phyloP scores from a whole-genome alignment of 2,113 vertebrate species.

The Desmodus rotundus region DNA sequence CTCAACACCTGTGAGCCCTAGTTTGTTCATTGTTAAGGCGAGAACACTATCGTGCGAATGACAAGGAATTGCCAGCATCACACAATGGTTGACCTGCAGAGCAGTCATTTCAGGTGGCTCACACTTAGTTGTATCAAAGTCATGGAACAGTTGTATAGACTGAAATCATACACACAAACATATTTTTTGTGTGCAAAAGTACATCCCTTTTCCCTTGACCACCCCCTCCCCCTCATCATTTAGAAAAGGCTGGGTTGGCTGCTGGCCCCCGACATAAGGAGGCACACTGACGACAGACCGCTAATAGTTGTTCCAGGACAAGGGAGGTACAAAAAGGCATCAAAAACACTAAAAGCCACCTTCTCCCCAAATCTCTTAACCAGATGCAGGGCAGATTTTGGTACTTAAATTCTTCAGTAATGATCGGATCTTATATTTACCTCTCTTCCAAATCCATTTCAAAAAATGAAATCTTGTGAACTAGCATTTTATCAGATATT shows the following conservation, averaged over 20 bases:
- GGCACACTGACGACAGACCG: neutral
- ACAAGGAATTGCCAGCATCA: neutral
- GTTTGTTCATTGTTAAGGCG: neutral
- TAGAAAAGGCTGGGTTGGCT: neutral
- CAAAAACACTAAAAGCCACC: neutral
- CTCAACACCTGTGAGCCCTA: neutral
- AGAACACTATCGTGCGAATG: neutral
- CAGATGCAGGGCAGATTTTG: neutral
- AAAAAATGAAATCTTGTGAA: neutral
- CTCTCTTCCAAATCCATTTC: neutral
- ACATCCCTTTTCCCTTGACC: neutral
- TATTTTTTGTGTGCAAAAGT: neutral
- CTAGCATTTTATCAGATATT: neutral
- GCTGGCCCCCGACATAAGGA: neutral
- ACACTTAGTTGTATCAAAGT: neutral
- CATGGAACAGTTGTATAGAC: neutral
- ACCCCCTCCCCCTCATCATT: accelerated
- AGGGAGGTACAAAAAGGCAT: neutral
- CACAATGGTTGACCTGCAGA: neutral
- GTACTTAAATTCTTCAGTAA: neutral
- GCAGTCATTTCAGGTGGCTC: neutral
- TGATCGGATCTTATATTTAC: neutral
- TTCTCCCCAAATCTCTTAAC: neutral
- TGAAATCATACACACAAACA: neutral
- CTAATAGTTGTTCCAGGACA: neutral